A percentile compares a stretch with the other conserved stretches of the same genome.
phyloP scores from a whole-genome alignment of 2,888 invertebrate genomes.

The Cacoxenus indagator region DNA sequence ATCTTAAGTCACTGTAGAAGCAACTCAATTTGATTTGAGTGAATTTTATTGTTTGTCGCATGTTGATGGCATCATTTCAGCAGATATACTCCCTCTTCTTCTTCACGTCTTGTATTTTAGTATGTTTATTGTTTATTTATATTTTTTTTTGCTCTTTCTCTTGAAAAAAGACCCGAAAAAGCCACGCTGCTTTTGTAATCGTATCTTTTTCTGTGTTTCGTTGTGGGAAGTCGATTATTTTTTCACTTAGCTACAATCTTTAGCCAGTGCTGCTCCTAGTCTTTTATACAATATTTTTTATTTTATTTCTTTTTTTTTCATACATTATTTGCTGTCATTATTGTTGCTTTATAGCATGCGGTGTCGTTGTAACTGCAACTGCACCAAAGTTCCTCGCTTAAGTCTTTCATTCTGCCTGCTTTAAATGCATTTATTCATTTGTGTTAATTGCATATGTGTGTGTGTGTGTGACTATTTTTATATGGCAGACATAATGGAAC shows the following conservation, averaged over 20 bases:
- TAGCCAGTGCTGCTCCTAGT: slow-evolving; percentile 7
- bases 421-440: slow-evolving; percentile 52
- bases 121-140: neutral
- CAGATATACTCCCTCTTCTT: slow-evolving; percentile 37
- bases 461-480: slow-evolving; percentile 38
- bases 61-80: slow-evolving; percentile 65
- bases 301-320: slow-evolving; percentile 3
- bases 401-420: slow-evolving; percentile 42
- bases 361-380: slow-evolving; percentile 48
- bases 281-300: neutral
- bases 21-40: slow-evolving; percentile 14
- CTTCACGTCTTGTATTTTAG: neutral
- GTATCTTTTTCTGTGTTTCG: slow-evolving; percentile 24
- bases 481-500: slow-evolving; percentile 60
- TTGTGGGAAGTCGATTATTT: slow-evolving; percentile 49
- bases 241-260: slow-evolving; percentile 1
- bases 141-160: slow-evolving; percentile 16
- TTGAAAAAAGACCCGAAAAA: neutral
- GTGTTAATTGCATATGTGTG: slow-evolving; percentile 57
- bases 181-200: slow-evolving; percentile 14
- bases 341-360: neutral
- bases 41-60: slow-evolving; percentile 42
- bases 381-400: slow-evolving; percentile 50
- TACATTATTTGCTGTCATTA: neutral
- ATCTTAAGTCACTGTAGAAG: neutral